A percentile compares a stretch with the other conserved stretches of the same genome.
Conservation (phyloP, 2,113 vertebrate species). For the Propithecus coquereli region DNA sequence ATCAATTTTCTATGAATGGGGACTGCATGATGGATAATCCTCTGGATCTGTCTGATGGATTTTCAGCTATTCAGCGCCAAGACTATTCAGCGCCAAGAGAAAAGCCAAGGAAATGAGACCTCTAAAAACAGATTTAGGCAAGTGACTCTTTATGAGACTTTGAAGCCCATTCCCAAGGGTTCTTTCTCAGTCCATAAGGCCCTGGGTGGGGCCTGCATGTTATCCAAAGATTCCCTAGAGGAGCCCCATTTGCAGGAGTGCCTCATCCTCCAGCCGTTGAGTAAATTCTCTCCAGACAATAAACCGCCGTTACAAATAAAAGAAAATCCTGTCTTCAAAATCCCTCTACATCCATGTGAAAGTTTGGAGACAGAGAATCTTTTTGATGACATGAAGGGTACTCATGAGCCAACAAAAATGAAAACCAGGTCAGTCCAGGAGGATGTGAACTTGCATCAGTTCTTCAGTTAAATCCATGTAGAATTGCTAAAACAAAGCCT, state of each 20-base stretch:
- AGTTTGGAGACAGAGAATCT: conserved; percentile 75
- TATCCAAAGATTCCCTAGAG: conserved; percentile 72
- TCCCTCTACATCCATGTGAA: conserved; percentile 55
- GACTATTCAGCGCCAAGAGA: conserved; percentile 79
- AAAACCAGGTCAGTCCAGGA: conserved; percentile 77
- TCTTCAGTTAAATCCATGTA: conserved; percentile 88
- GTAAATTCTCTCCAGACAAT: conserved; percentile 72
- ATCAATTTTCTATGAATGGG: conserved; percentile 65
- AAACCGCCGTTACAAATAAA: conserved; percentile 75
- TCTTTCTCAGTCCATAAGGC: conserved; percentile 58
- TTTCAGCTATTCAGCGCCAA: conserved; percentile 74
- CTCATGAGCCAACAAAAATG: conserved; percentile 79
- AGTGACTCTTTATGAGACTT: conserved; percentile 76
- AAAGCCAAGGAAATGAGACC: conserved; percentile 74
- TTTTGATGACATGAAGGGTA: conserved; percentile 77
- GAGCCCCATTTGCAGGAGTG: conserved; percentile 71
- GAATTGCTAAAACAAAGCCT: conserved; percentile 77
- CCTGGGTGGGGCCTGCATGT: conserved; percentile 57
- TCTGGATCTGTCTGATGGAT: conserved; percentile 85
- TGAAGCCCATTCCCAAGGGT: conserved; percentile 75
- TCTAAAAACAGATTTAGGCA: conserved; percentile 81
- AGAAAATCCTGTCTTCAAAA: conserved; percentile 77
- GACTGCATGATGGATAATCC: conserved; percentile 80
- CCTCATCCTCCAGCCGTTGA: conserved; percentile 39
- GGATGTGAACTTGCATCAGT: conserved; percentile 87